phyloP scores from a whole-genome alignment of 2,888 invertebrate genomes.

The Diachrysia chrysitis region DNA sequence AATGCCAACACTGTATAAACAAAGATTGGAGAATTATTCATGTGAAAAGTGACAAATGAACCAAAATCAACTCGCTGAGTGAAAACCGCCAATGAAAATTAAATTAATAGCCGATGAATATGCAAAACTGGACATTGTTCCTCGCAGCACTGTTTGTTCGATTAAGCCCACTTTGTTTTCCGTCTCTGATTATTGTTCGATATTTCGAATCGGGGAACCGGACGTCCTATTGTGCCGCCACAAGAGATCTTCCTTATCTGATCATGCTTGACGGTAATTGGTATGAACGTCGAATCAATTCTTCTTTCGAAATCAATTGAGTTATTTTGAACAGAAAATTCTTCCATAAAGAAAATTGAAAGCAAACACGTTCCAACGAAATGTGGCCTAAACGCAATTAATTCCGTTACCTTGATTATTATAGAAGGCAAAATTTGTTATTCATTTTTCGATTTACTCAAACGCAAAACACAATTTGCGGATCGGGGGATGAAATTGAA shows the following conservation, averaged over 20 bases:
- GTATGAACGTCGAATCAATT: slow-evolving; percentile 34
- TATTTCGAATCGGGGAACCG: slow-evolving; percentile 60
- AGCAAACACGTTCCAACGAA: slow-evolving; percentile 30
- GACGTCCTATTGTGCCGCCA: slow-evolving; percentile 35
- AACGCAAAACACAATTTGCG: slow-evolving; percentile 87
- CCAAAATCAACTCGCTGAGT: slow-evolving; percentile 81
- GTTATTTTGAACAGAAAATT: slow-evolving; percentile 27
- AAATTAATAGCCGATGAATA: slow-evolving; percentile 85
- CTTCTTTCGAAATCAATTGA: slow-evolving; percentile 40
- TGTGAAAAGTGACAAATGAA: slow-evolving; percentile 83
- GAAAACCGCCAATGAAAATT: slow-evolving; percentile 82
- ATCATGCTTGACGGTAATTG: slow-evolving; percentile 38
- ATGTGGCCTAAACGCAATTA: slow-evolving; percentile 74
- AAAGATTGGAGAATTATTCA: slow-evolving; percentile 71
- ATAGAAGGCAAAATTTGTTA: slow-evolving; percentile 82
- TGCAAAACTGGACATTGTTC: slow-evolving; percentile 81
- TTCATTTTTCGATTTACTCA: slow-evolving; percentile 86
- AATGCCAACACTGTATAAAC: slow-evolving; percentile 57
- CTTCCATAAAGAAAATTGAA: slow-evolving; percentile 40
- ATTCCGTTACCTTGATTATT: slow-evolving; percentile 76
- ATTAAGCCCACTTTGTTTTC: slow-evolving; percentile 78
- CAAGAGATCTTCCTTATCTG: slow-evolving; percentile 43
- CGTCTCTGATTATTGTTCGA: slow-evolving; percentile 69
- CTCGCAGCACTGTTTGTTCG: slow-evolving; percentile 65
- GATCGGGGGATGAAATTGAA: slow-evolving; percentile 86